These are phyloP conservation scores for Caenorhabditis sp. DNA, from an alignment of 2,888 invertebrate genomes.

Conservation along the genomic window DNA sequence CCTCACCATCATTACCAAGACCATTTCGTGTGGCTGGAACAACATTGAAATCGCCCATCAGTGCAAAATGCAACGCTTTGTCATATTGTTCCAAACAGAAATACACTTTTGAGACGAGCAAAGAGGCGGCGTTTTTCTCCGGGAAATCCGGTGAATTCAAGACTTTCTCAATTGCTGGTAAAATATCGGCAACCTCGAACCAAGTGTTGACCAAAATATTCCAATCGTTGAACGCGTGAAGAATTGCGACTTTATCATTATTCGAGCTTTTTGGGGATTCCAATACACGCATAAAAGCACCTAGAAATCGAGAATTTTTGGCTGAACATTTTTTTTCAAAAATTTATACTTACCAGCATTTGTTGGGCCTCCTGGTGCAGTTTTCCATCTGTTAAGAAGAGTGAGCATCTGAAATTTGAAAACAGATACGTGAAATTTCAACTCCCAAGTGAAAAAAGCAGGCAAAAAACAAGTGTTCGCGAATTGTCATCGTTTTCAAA, in stretches of 20 bases:
- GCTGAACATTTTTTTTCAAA: background rate
- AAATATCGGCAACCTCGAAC: constrained; percentile 39
- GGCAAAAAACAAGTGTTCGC: constrained; percentile 4
- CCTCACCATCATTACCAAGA: constrained; percentile 27
- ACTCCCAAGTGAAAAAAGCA: too few relatives aligned
- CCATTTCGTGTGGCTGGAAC: constrained; percentile 22
- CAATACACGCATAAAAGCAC: constrained; percentile 37
- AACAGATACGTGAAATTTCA: too few relatives aligned
- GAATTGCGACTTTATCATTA: constrained; percentile 26
- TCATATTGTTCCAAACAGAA: constrained; percentile 37
- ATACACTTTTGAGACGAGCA: constrained; percentile 39
- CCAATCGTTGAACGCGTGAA: constrained; percentile 40
- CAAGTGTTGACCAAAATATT: constrained; percentile 30
- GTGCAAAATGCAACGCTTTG: constrained; percentile 32
- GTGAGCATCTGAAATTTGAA: constrained; percentile 37
- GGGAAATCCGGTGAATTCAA: constrained; percentile 20
- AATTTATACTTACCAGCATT: constrained; percentile 18
- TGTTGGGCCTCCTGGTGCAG: constrained; percentile 27
- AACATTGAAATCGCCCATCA: constrained; percentile 31
- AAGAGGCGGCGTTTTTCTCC: constrained; percentile 18
- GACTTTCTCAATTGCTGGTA: constrained; percentile 30
- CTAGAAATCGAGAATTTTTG: background rate
- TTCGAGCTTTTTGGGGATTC: constrained; percentile 18
- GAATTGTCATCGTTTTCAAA: constrained; percentile 24
- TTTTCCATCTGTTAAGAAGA: constrained; percentile 44